Percentiles rank a stretch among this genome's conserved stretches.
phyloP scores from a whole-genome alignment of 1,140 invertebrate species.

The Anoplolepis gracilipes region DNA sequence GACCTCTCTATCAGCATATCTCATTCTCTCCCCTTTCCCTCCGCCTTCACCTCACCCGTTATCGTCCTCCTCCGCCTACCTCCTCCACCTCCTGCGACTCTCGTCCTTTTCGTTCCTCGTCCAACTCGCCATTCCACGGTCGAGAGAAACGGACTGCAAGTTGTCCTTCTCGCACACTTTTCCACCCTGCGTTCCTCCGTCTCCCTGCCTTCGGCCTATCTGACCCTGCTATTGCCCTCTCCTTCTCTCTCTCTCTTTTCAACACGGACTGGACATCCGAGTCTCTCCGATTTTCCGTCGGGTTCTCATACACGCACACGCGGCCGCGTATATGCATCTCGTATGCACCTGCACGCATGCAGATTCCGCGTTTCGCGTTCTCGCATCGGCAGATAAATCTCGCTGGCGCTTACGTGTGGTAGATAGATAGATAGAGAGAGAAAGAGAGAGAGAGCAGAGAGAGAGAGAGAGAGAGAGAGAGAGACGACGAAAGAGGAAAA shows the following conservation, averaged over 20 bases:
- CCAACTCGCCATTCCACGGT: slow-evolving; percentile 66
- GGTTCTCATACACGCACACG: slow-evolving; percentile 59
- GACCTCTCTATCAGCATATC: slow-evolving; percentile 68
- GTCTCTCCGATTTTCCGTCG: slow-evolving; percentile 44
- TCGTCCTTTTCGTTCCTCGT: slow-evolving; percentile 72
- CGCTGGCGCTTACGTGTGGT: slow-evolving; percentile 78
- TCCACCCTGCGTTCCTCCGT: slow-evolving; percentile 59
- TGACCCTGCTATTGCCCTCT: slow-evolving; percentile 68
- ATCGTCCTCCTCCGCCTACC: slow-evolving; percentile 59
- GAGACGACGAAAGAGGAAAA: too few species aligned
- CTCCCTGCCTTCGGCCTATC: slow-evolving; percentile 68
- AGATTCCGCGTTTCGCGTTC: slow-evolving; percentile 75
- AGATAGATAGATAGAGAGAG: slow-evolving; percentile 72
- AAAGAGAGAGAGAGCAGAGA: slow-evolving; percentile 67
- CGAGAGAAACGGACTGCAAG: slow-evolving; percentile 76
- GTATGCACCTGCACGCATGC: slow-evolving; percentile 73
- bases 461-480: slow-evolving; percentile 24
- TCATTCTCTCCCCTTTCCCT: slow-evolving; percentile 65
- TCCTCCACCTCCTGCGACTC: slow-evolving; percentile 56
- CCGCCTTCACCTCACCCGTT: slow-evolving; percentile 66
- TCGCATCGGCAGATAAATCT: slow-evolving; percentile 82
- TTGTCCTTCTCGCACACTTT: slow-evolving; percentile 68
- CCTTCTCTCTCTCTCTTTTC: slow-evolving; percentile 44
- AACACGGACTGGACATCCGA: slow-evolving; percentile 69
- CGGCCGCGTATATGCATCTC: slow-evolving; percentile 63